These are phyloP conservation scores for Heliconius ismenius DNA, from an alignment of 2,888 invertebrate genomes.

Conservation along the genomic window DNA sequence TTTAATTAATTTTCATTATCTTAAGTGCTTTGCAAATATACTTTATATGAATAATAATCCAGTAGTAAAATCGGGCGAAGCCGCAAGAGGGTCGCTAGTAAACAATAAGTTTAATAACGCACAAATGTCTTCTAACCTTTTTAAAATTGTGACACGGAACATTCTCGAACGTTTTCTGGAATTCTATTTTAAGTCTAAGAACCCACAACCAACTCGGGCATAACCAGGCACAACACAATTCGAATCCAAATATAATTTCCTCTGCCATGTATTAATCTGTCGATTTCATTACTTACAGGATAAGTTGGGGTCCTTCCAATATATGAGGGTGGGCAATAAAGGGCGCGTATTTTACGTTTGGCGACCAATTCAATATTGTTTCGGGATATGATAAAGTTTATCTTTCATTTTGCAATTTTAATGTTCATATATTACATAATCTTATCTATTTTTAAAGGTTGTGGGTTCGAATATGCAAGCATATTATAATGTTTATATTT, in stretches of 20 bases:
- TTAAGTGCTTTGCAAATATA: too few species aligned
- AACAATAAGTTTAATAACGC: too few species aligned
- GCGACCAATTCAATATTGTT: slow-evolving; percentile 39
- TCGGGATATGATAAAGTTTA: slow-evolving; percentile 37
- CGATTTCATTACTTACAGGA: slow-evolving; percentile 33
- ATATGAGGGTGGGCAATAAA: slow-evolving; percentile 39
- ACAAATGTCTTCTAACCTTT: background rate
- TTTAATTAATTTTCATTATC: too few species aligned
- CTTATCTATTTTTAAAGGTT: background rate
- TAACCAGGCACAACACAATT: background rate
- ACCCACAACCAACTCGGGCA: background rate
- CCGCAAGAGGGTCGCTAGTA: too few species aligned
- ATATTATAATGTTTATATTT: too few species aligned
- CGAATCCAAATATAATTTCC: slow-evolving; percentile 6
- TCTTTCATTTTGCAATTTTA: background rate
- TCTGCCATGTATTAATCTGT: slow-evolving; percentile 32
- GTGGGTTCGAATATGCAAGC: background rate
- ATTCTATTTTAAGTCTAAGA: background rate
- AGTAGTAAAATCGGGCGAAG: too few species aligned
- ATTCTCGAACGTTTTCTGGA: too few species aligned
- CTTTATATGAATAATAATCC: too few species aligned
- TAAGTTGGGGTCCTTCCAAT: slow-evolving; percentile 35
- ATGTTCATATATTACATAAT: background rate
- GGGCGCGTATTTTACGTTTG: slow-evolving; percentile 37
- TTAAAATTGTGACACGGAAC: too few species aligned